phyloP scores from a whole-genome alignment of 2,797 vertebrate species.

The Phylloscopus collybita region DNA sequence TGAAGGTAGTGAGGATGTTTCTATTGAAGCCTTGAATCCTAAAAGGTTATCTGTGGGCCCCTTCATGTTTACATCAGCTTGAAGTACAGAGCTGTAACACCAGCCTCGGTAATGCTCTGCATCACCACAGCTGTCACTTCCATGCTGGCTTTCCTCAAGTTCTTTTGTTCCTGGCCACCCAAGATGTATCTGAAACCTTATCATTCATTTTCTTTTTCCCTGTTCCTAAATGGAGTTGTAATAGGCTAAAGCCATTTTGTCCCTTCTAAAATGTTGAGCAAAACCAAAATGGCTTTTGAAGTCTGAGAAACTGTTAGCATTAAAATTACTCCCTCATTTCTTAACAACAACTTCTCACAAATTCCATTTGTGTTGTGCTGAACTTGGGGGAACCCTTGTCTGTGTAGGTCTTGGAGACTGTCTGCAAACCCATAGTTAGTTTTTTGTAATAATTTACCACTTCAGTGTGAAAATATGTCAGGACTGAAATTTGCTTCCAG shows the following conservation, averaged over 20 bases:
- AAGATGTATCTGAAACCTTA: conserved; percentile 31
- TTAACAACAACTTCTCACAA: background rate
- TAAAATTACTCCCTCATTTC: background rate
- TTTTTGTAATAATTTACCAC: background rate
- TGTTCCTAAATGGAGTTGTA: background rate
- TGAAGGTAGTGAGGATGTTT: background rate
- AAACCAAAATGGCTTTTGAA: conserved; percentile 28
- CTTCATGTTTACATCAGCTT: background rate
- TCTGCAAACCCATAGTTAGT: background rate
- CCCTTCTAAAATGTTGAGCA: background rate
- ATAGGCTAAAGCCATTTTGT: background rate
- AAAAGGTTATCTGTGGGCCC: background rate
- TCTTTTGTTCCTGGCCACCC: conserved; percentile 17
- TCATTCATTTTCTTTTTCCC: background rate
- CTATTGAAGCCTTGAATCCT: background rate
- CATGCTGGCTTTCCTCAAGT: background rate
- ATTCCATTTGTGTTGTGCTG: background rate
- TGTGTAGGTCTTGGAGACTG: background rate
- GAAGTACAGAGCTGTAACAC: background rate
- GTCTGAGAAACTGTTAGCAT: conserved; percentile 4
- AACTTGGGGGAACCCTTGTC: background rate
- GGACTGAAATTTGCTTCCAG: background rate
- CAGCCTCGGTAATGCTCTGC: background rate
- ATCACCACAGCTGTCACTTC: background rate
- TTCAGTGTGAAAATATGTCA: background rate